Conservation (phyloP, 1,140 invertebrate genomes). For the Drosophila subpulchrella region DNA sequence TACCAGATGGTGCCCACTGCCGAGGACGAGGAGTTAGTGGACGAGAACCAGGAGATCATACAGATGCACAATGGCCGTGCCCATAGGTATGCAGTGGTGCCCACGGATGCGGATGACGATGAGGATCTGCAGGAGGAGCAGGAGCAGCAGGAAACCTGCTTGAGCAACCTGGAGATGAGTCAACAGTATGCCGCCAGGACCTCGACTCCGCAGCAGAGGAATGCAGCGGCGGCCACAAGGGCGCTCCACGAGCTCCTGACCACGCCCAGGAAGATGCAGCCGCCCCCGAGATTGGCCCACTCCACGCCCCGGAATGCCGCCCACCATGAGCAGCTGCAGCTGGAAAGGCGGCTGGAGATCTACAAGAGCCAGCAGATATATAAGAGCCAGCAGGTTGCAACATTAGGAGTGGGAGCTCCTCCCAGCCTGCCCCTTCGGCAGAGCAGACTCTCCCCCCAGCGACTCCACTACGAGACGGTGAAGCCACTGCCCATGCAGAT, state of each 20-base stretch:
- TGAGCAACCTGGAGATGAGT: slow-evolving; percentile 66
- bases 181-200: slow-evolving; percentile 65
- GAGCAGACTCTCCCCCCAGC: slow-evolving; percentile 74
- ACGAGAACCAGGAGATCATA: slow-evolving; percentile 86
- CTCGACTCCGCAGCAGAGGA: slow-evolving; percentile 70
- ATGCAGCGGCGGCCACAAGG: slow-evolving; percentile 88
- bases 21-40: slow-evolving; percentile 86
- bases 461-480: slow-evolving; percentile 78
- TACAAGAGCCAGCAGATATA: slow-evolving; percentile 84
- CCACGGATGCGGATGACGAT: slow-evolving; percentile 84
- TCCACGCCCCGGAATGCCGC: slow-evolving; percentile 71
- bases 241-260: slow-evolving; percentile 90
- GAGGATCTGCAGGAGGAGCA: slow-evolving; percentile 52
- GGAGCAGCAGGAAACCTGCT: slow-evolving; percentile 83
- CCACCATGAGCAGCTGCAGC: slow-evolving; percentile 70
- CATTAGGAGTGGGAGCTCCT: slow-evolving; percentile 51
- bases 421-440: slow-evolving; percentile 80
- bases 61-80: slow-evolving; percentile 87
- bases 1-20: slow-evolving; percentile 87
- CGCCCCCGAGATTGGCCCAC: slow-evolving; percentile 66
- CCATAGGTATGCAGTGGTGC: slow-evolving; percentile 87
- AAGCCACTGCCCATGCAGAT: slow-evolving; percentile 40
- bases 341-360: slow-evolving; percentile 70
- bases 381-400: slow-evolving; percentile 81
- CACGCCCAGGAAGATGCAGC: slow-evolving; percentile 87